phyloP scores from a whole-genome alignment of 2,888 invertebrate species.

The Tachina fera region DNA sequence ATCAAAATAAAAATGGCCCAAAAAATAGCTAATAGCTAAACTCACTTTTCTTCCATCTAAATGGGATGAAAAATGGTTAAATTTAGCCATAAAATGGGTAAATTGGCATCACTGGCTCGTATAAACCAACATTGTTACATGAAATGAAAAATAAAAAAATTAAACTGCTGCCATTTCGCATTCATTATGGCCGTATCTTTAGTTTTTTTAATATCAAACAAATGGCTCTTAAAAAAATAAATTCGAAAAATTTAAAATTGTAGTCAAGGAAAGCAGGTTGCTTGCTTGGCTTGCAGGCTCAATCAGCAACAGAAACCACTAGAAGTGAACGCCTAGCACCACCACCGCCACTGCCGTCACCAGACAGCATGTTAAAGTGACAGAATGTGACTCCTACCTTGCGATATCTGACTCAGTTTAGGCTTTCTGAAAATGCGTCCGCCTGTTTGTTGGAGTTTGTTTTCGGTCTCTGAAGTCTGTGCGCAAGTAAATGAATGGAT shows the following conservation, averaged over 20 bases:
- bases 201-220: neutral
- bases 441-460: neutral
- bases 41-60: no score
- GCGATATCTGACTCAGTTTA: slow-evolving; percentile 62
- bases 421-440: slow-evolving; percentile 35
- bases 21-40: no score
- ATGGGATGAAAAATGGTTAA: no score
- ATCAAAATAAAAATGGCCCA: no score
- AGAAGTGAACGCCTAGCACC: neutral
- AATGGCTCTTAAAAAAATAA: neutral
- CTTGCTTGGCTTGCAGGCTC: slow-evolving; percentile 12
- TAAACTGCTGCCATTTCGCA: no score
- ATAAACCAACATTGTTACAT: no score
- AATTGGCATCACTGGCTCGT: no score
- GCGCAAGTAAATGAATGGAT: no score
- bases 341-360: slow-evolving; percentile 15
- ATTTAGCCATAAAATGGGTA: no score
- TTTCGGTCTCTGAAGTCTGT: neutral
- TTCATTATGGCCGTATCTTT: neutral
- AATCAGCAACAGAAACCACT: neutral
- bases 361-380: slow-evolving; percentile 69
- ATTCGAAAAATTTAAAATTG: neutral
- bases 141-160: no score
- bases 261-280: slow-evolving; percentile 30
- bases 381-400: slow-evolving; percentile 68